Percentiles rank a stretch among this genome's conserved stretches.
phyloP scores from a whole-genome alignment of 2,113 vertebrate species.

The Oxygymnocypris stewartii region DNA sequence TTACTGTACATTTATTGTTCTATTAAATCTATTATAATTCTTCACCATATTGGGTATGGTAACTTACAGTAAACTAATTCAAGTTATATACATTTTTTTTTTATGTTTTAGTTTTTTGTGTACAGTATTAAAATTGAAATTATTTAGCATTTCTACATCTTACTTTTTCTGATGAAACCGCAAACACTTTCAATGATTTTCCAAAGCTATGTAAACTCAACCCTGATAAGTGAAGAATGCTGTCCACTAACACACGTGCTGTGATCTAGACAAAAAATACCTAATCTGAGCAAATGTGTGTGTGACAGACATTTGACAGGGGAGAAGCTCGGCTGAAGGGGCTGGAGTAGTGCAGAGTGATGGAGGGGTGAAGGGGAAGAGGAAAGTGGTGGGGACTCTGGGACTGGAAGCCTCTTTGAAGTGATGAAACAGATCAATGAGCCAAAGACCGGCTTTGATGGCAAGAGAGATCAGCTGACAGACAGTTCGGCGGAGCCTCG shows the following conservation, averaged over 20 bases:
- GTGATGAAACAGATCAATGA: constrained; percentile 57
- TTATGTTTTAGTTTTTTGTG: too few relatives aligned
- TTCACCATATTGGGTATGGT: neutral
- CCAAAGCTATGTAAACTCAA: neutral
- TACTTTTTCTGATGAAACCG: neutral
- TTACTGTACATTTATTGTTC: neutral
- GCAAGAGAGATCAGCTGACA: constrained; percentile 45
- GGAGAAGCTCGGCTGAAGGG: neutral
- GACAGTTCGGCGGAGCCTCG: constrained; percentile 29
- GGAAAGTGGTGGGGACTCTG: constrained; percentile 9
- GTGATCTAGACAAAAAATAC: too few relatives aligned
- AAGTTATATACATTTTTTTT: too few relatives aligned
- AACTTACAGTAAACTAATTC: neutral
- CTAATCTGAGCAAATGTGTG: too few relatives aligned
- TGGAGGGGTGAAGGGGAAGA: constrained; percentile 19
- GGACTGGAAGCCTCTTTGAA: constrained; percentile 44
- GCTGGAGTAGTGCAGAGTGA: neutral
- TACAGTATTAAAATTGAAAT: neutral
- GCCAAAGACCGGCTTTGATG: constrained; percentile 46
- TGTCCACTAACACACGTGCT: neutral
- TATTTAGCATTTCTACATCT: neutral
- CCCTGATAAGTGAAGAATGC: neutral
- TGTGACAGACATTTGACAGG: neutral
- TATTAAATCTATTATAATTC: neutral
- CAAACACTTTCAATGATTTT: neutral